A percentile compares a stretch with the other conserved stretches of the same genome.
Conservation (phyloP, 2,113 vertebrate species). For the Nannospalax galili region DNA sequence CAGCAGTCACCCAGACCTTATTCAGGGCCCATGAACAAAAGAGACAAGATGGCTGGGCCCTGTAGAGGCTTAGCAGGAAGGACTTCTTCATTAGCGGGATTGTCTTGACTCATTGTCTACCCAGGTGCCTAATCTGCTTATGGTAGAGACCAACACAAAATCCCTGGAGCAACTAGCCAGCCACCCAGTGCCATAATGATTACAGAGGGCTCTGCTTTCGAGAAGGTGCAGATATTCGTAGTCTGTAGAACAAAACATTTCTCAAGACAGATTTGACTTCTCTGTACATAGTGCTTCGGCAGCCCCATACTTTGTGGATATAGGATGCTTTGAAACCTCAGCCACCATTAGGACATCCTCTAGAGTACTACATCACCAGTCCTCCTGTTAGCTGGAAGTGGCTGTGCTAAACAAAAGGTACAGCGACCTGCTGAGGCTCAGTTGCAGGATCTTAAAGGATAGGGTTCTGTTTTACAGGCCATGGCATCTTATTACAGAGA, state of each 20-base stretch:
- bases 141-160: not conserved
- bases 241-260: not conserved
- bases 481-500: not conserved
- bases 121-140: not conserved
- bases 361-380: not conserved
- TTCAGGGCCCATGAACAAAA: not conserved
- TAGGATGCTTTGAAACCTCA: not conserved
- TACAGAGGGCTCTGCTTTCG: not conserved
- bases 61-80: not conserved
- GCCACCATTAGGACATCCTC: not conserved
- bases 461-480: not conserved
- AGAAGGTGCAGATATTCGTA: not conserved
- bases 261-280: not conserved
- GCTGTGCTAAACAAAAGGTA: not conserved
- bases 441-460: not conserved
- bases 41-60: not conserved
- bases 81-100: not conserved
- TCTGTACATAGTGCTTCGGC: not conserved
- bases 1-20: not conserved
- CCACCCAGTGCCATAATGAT: not conserved
- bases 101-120: not conserved
- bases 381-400: not conserved
- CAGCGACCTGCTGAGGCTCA: not conserved
- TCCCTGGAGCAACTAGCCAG: not conserved
- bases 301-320: not conserved